Evolutionary conservation across 1,140 invertebrate genomes (phyloP), one percentile per base, ranked within the genome.

Genomic region (Centruroides sculpturatus): DNA sequence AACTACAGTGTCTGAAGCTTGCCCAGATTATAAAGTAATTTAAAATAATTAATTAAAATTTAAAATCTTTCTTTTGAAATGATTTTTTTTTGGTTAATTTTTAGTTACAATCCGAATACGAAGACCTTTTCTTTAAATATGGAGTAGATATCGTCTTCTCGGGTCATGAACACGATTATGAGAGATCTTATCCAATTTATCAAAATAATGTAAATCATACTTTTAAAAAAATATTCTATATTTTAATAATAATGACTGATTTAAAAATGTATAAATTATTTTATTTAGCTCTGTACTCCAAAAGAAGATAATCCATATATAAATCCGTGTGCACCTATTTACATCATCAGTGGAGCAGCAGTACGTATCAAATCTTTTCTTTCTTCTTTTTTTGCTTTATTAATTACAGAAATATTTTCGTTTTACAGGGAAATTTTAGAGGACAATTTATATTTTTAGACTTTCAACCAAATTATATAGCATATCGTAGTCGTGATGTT

Each of bases 401-500:
- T 34, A 34, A n/a, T 23, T 3, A 41, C 23, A 23, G 23, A 23
- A 23, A 23, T 23, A 41, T 41, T 41, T 41, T 41, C 41, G 41
- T 41, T 41, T 6, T 66, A 8, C 54, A 76, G 82, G 81, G 83
- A 4, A 84, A 82, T 66, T 63, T 41, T 8, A 41, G 41, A 41
- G 41, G 41, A 41, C 41, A 41, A 41, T 41, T 41, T 41, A 41
- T 41, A 8, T 41, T 41, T 41, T 8, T 41, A 5, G 41, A 8
- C 8, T 41, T 6, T 8, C 1, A 41, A 41, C 41, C 41, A 6
- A 41, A 41, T 41, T 41, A 41, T 8, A 89, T 86, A 10, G 90
- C 90, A 1, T 90, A 86, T 72, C 80, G 85, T 12, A 86, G 82
- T 56, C 79, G 81, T 50, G 93, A 98, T 75, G 98, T 97, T 76